These are phyloP conservation scores for Lutjanus argentimaculatus DNA, from an alignment of 2,797 vertebrate genomes.

Conservation along the genomic window DNA sequence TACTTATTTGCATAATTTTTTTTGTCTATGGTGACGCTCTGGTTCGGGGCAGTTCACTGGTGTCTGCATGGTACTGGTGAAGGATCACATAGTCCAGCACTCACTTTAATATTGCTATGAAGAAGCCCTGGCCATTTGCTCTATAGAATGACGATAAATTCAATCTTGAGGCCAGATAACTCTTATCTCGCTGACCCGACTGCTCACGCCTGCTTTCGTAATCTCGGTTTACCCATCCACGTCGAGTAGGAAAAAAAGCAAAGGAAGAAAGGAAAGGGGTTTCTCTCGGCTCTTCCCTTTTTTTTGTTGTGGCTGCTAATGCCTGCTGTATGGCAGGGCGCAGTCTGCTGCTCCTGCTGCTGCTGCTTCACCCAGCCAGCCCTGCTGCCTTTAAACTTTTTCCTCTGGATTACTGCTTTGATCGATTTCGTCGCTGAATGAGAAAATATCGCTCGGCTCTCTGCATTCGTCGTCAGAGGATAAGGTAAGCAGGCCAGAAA, in stretches of 20 bases:
- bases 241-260: conserved; percentile 75
- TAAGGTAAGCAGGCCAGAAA: conserved; percentile 98
- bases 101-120: conserved; percentile 90
- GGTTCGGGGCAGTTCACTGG: conserved; percentile 91
- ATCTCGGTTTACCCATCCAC: conserved; percentile 87
- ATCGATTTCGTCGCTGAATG: conserved; percentile 90
- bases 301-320: conserved; percentile 82
- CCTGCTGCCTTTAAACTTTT: conserved; percentile 84
- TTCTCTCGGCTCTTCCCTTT: conserved; percentile 81
- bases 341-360: conserved; percentile 66
- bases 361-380: conserved; percentile 68
- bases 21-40: conserved; percentile 94
- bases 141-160: conserved; percentile 84
- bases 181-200: conserved; percentile 87
- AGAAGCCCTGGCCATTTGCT: conserved; percentile 89
- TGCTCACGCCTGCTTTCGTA: conserved; percentile 83
- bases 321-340: conserved; percentile 77
- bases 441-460: conserved; percentile 89
- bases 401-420: conserved; percentile 85
- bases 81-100: conserved; percentile 83
- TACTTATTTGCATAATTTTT: conserved; percentile 99
- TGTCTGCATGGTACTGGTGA: conserved; percentile 84
- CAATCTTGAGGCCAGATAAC: conserved; percentile 84
- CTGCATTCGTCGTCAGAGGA: conserved; percentile 95
- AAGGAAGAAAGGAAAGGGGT: conserved; percentile 71